Evolutionary conservation across 1,140 invertebrate species (phyloP), one percentile per base, ranked within the genome.

Genomic region (Drosophila sproati): DNA sequence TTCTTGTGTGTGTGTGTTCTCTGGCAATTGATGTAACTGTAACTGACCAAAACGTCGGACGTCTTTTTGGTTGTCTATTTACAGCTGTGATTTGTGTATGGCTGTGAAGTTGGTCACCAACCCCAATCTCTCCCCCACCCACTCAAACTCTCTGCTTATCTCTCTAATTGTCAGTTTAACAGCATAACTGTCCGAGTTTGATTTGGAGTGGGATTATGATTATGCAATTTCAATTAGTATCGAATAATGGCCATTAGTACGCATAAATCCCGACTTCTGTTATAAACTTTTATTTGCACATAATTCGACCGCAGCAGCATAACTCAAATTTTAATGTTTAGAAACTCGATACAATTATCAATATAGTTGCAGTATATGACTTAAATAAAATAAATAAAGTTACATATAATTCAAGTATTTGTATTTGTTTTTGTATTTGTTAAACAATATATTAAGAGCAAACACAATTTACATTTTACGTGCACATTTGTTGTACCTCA

Each of bases 51-150:
- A 82, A 63, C 62, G 79, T 77, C 69, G 72, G 60, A 88, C 63
- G 83, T 88, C 83, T 83, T 87, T 87, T 88, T 73, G 80, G 62
- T 75, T 87, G 83, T 88, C 83, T 83, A 87, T 87, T 88, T 88
- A 79, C 71, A 67, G 67, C 73, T 71, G 83, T 88, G 82, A 87
- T 87, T 88, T 88, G 56, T 68, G 77, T 71, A 55, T 55, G 5
- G 34, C 32, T 39, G 59, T 66, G 45, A 59, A 57, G 69, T 12
- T 47, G 20, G 12, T 10, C 32, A 41, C 37, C n/a, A 6, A 32
- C 32, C 7, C 45, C 32, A 5, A 10, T 20, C 7, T 47, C 70
- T 60, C 29, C 66, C 60, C 41, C 45, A 52, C 45, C 45, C 57
- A 28, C 37, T 12, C 39, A 31, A 59, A 59, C 50, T 47, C 68